A percentile compares a stretch with the other conserved stretches of the same genome.
Conservation (phyloP, 1,140 invertebrate species). For the Cyclargus thomasi region DNA sequence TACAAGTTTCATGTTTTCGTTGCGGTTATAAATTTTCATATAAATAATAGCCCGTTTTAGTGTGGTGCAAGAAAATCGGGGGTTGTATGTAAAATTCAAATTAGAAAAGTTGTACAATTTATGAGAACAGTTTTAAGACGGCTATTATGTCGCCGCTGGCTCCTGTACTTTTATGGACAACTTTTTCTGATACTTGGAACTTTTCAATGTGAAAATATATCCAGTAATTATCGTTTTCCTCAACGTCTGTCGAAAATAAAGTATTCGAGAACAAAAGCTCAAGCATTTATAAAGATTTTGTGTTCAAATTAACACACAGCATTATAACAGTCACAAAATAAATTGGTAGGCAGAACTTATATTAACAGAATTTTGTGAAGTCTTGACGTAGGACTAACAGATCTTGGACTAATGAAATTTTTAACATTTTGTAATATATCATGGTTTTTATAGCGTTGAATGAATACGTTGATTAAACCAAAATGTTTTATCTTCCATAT, state of each 20-base stretch:
- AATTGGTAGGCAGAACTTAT: too few species aligned
- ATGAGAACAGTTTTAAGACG: conserved; percentile 59
- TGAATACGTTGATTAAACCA: too few species aligned
- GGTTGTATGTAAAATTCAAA: conserved; percentile 67
- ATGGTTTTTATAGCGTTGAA: too few species aligned
- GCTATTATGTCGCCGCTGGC: conserved; percentile 50
- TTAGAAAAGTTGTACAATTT: conserved; percentile 64
- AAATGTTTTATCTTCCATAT: too few species aligned
- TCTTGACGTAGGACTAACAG: too few species aligned
- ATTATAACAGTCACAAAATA: too few species aligned
- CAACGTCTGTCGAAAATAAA: too few species aligned
- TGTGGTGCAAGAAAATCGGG: conserved; percentile 50
- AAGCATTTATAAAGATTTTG: neutral
- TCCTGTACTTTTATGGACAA: conserved; percentile 40
- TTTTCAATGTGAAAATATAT: neutral
- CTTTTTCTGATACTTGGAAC: conserved; percentile 17
- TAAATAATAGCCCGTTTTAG: conserved; percentile 32
- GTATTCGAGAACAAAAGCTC: neutral
- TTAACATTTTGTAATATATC: too few species aligned
- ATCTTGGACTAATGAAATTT: too few species aligned
- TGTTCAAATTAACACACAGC: too few species aligned
- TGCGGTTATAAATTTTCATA: conserved; percentile 18
- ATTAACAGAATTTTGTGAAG: too few species aligned
- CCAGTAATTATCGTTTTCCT: too few species aligned
- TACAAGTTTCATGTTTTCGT: neutral